Evolutionary conservation across 1,140 invertebrate species (phyloP).

Genomic region (Polypedilum vanderplanki): DNA sequence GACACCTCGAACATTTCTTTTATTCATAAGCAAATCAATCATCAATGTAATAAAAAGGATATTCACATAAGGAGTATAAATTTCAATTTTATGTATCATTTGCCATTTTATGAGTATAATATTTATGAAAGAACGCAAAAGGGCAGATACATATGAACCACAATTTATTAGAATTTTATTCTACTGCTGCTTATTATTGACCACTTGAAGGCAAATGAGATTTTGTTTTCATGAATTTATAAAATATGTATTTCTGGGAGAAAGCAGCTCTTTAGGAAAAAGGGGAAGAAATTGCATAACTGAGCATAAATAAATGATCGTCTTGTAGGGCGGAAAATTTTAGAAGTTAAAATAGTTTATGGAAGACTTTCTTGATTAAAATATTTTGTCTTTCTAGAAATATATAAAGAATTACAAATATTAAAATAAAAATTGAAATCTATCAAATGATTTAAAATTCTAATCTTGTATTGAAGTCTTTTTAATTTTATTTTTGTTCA

Average conservation of each 20-base stretch:
- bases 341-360: no score
- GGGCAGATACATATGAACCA: slow-evolving; percentile 15
- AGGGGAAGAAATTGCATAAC: neutral
- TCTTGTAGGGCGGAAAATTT: no score
- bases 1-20: slow-evolving; percentile 9
- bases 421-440: no score
- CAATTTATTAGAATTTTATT: slow-evolving; percentile 28
- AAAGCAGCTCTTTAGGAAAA: neutral
- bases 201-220: slow-evolving; percentile 28
- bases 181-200: slow-evolving; percentile 21
- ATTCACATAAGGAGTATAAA: slow-evolving; percentile 6
- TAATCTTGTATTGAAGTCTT: no score
- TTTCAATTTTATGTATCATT: slow-evolving; percentile 28
- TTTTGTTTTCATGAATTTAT: slow-evolving; percentile 22
- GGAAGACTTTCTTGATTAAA: no score
- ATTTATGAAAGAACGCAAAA: neutral
- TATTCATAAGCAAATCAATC: neutral
- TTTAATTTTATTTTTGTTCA: no score
- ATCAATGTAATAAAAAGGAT: neutral
- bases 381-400: no score
- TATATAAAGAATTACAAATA: no score
- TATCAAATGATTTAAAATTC: no score
- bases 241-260: neutral
- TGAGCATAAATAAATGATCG: slow-evolving; percentile 1
- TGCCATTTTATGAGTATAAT: slow-evolving; percentile 19